Base-by-base conservation (phyloP, 2,888 invertebrate species). In the Mesorhabditis sp. region DNA sequence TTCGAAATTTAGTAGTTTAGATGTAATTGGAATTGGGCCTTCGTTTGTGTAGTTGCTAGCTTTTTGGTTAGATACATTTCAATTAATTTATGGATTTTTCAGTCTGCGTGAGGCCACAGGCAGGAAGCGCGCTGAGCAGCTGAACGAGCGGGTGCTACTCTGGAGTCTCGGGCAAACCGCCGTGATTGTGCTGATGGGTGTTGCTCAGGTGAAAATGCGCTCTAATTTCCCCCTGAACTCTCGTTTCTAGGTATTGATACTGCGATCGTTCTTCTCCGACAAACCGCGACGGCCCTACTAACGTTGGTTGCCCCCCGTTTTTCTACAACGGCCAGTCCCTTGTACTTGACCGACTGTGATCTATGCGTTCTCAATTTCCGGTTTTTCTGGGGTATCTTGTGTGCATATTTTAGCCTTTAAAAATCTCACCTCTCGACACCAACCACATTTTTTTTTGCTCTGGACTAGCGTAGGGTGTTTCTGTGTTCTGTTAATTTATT, bases 61-160 rank as follows among this genome's bases (percentile, higher is more conserved):
- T 13, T 13, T n/a, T 50, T 10, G 58, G 7, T 50, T 50, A 10
- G n/a, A 10, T 50, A 50, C n/a, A 13, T 50, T 10, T 13, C n/a
- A n/a, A 50, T 13, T 50, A 50, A 13, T 10, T 50, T 13, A 0
- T 50, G 7, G 58, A 13, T 50, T n/a, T 50, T 50, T 50, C 7
- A 50, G 58, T 72, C 88, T 98, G 73, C 90, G 94, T 68, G 98
- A 98, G 88, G 92, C 96, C 3, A 94, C 95, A 86, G 92, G 95
- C 67, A 91, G 96, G 68, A 95, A 94, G 85, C 90, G 95, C 72
- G 98, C 96, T 0, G 98, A 98, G 88, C 94, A 96, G 86, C 89
- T 98, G 69, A 97, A 96, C 83, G 94, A 95, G 86, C 90, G 93
- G 81, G 96, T 98, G 6, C 90, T 93, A 85, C 91, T 91, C 89